Evolutionary conservation across 2,797 vertebrate species (phyloP), one percentile per base, ranked within the genome.

Genomic region (Chromobotia macracanthus): DNA sequence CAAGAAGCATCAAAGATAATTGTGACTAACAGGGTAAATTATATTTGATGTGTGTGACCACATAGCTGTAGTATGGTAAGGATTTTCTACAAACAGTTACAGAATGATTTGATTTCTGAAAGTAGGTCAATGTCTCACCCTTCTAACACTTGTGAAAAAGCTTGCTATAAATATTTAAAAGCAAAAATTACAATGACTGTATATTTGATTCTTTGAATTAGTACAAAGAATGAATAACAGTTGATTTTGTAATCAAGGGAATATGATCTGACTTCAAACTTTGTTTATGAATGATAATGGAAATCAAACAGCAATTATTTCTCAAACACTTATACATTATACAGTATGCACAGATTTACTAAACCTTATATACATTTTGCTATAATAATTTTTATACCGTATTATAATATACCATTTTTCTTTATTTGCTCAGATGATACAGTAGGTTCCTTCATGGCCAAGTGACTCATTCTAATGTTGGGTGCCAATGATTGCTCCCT

Each of bases 111-210:
- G 63, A 63, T 68, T 28, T 44, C 0, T 16, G 55, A 69, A 78
- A 73, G 46, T 73, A 78, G 75, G 75, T 73, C 75, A 69, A 46
- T 71, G 28, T 56, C 56, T 69, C 15, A 63, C 31, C 7, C 18
- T 23, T 46, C 7, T 23, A 19, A 72, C 16, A 11, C 44, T 67
- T 13, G 44, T n/a, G 19, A 58, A 58, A 74, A 12, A 13, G 16
- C 48, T 50, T 16, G 12, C 18, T 51, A 18, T 51, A 51, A 51
- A 51, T 41, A 41, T 41, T 41, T 41, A 41, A 41, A 35, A 64
- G 28, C 60, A 31, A 31, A 25, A 2, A 31, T 63, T 31, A 18
- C 7, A 31, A 16, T 31, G 28, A 31, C 28, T 51, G 5, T 4
- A 13, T 5, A 41, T 41, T 41, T 41, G 7, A 41, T 41, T 41